Evolutionary conservation across 2,113 vertebrate genomes (phyloP), one percentile per base, ranked within the genome.

Genomic region (Prunella fulvescens): DNA sequence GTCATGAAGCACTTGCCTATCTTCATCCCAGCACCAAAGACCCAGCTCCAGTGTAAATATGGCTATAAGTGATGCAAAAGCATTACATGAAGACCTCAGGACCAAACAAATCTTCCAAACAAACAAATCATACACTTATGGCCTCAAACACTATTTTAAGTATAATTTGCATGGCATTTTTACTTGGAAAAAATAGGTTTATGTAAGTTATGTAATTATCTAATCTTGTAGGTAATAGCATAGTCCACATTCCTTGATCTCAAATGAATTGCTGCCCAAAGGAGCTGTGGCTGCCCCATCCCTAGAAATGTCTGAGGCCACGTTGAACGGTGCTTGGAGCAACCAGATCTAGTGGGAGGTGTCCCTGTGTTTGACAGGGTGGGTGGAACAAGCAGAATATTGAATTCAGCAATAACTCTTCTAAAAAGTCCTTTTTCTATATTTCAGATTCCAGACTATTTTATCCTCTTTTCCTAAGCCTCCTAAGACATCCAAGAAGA

Each of bases 11-110:
- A 25, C 40, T 62, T 42, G 8, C 6, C 15, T 10, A 2, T 12
- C 57, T 12, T 57, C 45, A 76, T 20, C 28, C 44, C 37, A 72
- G 37, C 13, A 66, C 39, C 60, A 50, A 44, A 66, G 24, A 28
- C 37, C 44, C 54, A 29, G 9, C 9, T 76, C 25, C 8, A 9
- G 9, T 2, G 1, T 33, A 58, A 70, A 39, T 7, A 53, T 3
- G 6, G 6, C 11, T 13, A 0, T 2, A 67, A 74, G 17, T 10
- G 15, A 47, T 2, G 19, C 1, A 29, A 31, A 66, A 37, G 2
- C 4, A 2, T 39, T 69, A 10, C 16, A 45, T 10, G 61, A 65
- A 88, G 19, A 12, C 22, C 64, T 76, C 40, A 80, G 31, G 6
- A 69, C 8, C 24, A 65, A 92, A n/a, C 5, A 16, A n/a, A 25